These are phyloP conservation scores for Heliconius erato DNA, from an alignment of 2,888 invertebrate genomes.

Conservation along the genomic window DNA sequence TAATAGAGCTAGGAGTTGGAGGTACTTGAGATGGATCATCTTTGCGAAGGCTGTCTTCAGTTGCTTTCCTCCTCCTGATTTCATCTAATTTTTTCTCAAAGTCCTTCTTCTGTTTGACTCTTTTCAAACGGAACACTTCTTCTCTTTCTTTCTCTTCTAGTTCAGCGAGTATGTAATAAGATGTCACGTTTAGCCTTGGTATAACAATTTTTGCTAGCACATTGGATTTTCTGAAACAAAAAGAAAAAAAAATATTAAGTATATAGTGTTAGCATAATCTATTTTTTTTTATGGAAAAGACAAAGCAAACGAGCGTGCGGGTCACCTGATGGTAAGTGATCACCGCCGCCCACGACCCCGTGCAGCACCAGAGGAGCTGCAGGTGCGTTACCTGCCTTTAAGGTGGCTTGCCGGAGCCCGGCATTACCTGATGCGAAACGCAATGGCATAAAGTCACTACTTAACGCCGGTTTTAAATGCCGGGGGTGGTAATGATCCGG, in stretches of 20 bases:
- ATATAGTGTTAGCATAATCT: no score
- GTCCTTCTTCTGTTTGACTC: slow-evolving; percentile 55
- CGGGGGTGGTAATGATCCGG: no score
- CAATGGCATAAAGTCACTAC: no score
- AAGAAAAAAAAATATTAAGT: not conserved
- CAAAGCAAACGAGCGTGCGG: no score
- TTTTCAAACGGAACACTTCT: slow-evolving; percentile 61
- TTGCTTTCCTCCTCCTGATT: not conserved
- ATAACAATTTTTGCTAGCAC: slow-evolving; percentile 59
- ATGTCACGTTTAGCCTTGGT: slow-evolving; percentile 57
- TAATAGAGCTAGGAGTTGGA: not conserved
- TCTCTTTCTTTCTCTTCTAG: slow-evolving; percentile 59
- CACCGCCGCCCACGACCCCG: no score
- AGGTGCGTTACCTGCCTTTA: no score
- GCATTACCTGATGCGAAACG: no score
- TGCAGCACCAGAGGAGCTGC: no score
- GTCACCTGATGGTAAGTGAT: no score
- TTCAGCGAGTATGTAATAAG: slow-evolving; percentile 58
- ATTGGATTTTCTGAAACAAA: slow-evolving; percentile 61
- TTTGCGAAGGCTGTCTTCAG: not conserved
- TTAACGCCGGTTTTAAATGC: no score
- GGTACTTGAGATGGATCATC: not conserved
- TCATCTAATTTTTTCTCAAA: slow-evolving; percentile 49
- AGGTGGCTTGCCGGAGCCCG: no score
- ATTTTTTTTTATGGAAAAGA: no score